phyloP scores from a whole-genome alignment of 1,140 invertebrate species.

The Chlorops oryzae region DNA sequence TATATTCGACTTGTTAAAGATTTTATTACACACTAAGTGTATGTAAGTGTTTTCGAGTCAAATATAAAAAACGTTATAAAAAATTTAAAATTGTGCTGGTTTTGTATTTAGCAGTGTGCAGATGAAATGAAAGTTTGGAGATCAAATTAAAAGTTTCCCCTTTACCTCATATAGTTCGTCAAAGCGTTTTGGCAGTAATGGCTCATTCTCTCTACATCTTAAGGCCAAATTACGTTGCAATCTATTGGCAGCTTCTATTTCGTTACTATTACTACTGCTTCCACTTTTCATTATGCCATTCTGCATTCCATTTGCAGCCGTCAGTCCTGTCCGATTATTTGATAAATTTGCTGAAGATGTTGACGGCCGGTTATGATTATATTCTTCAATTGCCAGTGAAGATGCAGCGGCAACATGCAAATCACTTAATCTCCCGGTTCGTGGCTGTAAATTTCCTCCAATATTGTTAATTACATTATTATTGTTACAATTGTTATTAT shows the following conservation, averaged over 20 bases:
- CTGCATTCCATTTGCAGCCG: too few species aligned
- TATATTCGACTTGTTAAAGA: too few species aligned
- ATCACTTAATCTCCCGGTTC: constrained; percentile 32
- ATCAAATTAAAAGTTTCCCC: neutral
- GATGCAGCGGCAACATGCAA: constrained; percentile 24
- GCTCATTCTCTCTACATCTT: constrained; percentile 41
- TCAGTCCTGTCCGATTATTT: too few species aligned
- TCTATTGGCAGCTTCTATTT: constrained; percentile 39
- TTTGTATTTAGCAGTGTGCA: neutral
- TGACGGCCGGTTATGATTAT: constrained; percentile 16
- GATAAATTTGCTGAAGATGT: neutral
- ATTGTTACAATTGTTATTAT: constrained; percentile 25
- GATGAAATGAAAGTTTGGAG: neutral
- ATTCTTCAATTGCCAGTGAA: constrained; percentile 9
- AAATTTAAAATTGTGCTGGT: neutral
- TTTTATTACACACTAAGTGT: neutral
- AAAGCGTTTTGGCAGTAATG: constrained; percentile 39
- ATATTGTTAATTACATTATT: too few species aligned
- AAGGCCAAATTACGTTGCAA: constrained; percentile 41
- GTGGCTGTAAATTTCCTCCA: constrained; percentile 36
- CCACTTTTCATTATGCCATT: too few species aligned
- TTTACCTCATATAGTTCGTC: constrained; percentile 41
- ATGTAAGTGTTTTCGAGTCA: neutral
- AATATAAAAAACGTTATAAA: neutral
- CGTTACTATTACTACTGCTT: constrained; percentile 23